Base-by-base conservation (phyloP, 2,113 vertebrate genomes). In the Peucedramus taeniatus region DNA sequence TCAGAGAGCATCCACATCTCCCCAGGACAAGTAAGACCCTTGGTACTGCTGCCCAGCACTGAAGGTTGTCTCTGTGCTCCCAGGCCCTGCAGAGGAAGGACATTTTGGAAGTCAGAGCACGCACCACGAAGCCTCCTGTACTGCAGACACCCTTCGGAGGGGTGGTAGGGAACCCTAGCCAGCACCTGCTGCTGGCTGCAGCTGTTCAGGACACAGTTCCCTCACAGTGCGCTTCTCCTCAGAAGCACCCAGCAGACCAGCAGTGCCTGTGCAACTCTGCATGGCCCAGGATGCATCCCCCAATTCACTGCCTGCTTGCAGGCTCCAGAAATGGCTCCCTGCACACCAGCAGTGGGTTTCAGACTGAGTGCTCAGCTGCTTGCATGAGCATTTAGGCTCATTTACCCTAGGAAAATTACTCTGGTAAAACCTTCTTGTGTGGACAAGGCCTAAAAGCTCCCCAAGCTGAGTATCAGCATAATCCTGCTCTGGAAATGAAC, bases 91-190 rank as follows among this genome's bases (percentile, higher is more conserved):
- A 83, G 45, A 80, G 64, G 85, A 90, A 77, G 70, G 74, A 79
- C 45, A 68, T 53, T 87, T 45, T 75, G 82, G 70, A 89, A 84
- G 30, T 28, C 72, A 69, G 57, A 85, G 37, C 40, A 53, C 0
- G 0, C 40, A 64, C 9, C 59, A 26, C 0, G 1, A 57, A 76
- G 87, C 37, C 53, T 72, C 63, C 54, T 3, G 1, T n/a, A 11
- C n/a, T 16, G 66, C 66, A 83, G 84, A 30, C 27, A n/a, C n/a
- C n/a, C 63, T 72, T 76, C 3, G 35, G 63, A 71, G 56, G 64
- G 50, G 39, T 0, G 0, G 30, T 47, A 77, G 91, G 78, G 68
- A 76, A 7, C 42, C 24, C 37, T 6, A 74, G 37, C 18, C 74
- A 69, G 33, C 30, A 24, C 22, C 63, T 44, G 69, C 77, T 66